These are phyloP conservation scores for Globicephala melas DNA, from an alignment of 2,113 vertebrate genomes.

Conservation along the genomic window DNA sequence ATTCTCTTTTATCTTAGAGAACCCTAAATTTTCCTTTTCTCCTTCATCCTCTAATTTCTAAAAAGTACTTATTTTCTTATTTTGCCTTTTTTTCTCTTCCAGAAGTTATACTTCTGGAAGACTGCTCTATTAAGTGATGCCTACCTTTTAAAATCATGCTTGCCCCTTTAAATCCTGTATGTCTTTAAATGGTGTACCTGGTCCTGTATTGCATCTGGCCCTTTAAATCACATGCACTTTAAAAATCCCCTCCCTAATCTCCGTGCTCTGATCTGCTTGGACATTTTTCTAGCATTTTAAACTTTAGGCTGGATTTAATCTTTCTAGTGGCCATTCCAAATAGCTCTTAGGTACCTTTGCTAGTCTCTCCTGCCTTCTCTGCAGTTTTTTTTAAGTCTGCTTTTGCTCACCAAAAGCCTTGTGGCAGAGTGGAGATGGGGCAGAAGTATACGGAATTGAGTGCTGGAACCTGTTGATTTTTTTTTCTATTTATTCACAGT, in stretches of 20 bases:
- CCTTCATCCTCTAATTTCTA: background rate
- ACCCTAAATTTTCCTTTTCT: background rate
- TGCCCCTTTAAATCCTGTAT: background rate
- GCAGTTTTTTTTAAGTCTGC: background rate
- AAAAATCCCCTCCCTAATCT: background rate
- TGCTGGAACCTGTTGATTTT: background rate
- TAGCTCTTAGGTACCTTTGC: background rate
- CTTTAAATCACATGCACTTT: background rate
- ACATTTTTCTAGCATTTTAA: background rate
- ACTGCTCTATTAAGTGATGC: background rate
- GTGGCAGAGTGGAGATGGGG: background rate
- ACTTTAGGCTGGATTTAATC: background rate
- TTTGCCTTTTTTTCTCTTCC: background rate
- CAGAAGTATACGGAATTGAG: background rate
- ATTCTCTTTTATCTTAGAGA: background rate
- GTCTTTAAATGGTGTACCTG: background rate
- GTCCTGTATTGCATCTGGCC: background rate
- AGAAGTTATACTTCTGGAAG: background rate
- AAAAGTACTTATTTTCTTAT: background rate
- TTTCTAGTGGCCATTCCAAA: background rate
- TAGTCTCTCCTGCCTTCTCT: background rate
- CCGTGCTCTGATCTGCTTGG: background rate
- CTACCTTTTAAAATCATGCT: background rate
- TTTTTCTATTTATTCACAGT: background rate
- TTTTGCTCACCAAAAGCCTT: background rate